Conservation (phyloP, 2,888 invertebrate species). For the Sturmia bella region DNA sequence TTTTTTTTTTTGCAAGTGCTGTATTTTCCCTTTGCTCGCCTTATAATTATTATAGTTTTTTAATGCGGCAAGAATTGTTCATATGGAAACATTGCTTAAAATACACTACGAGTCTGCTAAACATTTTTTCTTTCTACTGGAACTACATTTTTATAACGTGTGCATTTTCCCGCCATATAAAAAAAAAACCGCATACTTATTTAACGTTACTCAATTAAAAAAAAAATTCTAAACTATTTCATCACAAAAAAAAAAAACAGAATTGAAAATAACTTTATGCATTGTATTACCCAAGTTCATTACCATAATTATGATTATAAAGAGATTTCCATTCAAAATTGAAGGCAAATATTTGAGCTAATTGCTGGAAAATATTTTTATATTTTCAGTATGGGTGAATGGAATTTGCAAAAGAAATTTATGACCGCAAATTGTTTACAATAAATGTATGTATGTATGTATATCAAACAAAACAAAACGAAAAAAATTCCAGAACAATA, state of each 20-base stretch:
- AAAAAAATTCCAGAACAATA: background rate
- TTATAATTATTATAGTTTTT: too few relatives aligned
- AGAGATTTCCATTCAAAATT: conserved; percentile 12
- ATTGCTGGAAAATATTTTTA: conserved; percentile 14
- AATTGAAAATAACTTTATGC: background rate
- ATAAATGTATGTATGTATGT: too few relatives aligned
- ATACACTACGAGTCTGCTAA: conserved; percentile 11
- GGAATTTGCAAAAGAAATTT: conserved; percentile 21
- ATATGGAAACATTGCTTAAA: conserved; percentile 43
- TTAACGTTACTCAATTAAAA: background rate
- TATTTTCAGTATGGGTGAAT: conserved; percentile 13
- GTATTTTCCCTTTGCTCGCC: too few relatives aligned
- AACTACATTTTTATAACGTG: conserved; percentile 26
- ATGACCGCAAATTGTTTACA: too few relatives aligned
- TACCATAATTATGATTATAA: conserved; percentile 49
- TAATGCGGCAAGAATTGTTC: conserved; percentile 26
- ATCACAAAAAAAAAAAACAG: conserved; percentile 7
- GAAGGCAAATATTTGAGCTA: conserved; percentile 11
- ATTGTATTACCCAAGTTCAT: conserved; percentile 60
- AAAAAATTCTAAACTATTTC: conserved; percentile 1
- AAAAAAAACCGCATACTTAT: conserved; percentile 1
- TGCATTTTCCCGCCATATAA: conserved; percentile 33
- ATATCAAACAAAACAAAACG: background rate
- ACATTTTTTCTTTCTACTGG: conserved; percentile 52
- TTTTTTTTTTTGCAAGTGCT: too few relatives aligned